Base-by-base conservation (phyloP, 2,888 invertebrate species). In the Microplitis deprimator region DNA sequence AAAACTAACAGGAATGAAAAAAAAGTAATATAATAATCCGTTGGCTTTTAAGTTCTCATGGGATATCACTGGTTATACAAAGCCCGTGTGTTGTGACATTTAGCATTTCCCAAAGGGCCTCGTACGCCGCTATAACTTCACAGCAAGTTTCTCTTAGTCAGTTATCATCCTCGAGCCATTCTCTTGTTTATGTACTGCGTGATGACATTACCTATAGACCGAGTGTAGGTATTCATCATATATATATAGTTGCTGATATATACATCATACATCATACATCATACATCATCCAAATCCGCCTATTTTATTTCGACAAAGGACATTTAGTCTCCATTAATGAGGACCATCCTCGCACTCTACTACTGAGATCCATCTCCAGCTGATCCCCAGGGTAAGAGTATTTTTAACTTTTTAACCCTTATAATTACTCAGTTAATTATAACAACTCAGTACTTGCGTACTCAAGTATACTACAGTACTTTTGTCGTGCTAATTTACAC, bases 21-120 rank as follows among this genome's bases (percentile, higher is more conserved):
- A 83, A 84, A 87, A 88, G 88, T 88, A 85, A 85, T 87, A 89
- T 88, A 86, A 87, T 79, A 84, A 86, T 84, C 85, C 80, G 84
- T 82, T 85, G 86, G 85, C 87, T 85, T 86, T 87, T 87, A 82
- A 82, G 77, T 78, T 86, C 88, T 83, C 88, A 13, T 29, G 86
- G 85, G 86, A 71, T 17, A 60, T 40, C 40, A 16, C 74, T 65
- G 39, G 83, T 81, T 77, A 80, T 77, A 77, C 82, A 82, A 81
- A 83, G 83, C 79, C 83, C 82, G 83, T 83, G 86, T 85, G 86
- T 87, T 88, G 50, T 88, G 88, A 89, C 88, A 88, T 89, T 89
- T 88, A 87, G 84, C 87, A 85, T 86, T 84, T 86, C 87, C 87
- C 89, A 80, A 79, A 85, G 87, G 87, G 83, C 79, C 60, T 74